phyloP scores from a whole-genome alignment of 1,140 invertebrate genomes.

The Papilio polytes region DNA sequence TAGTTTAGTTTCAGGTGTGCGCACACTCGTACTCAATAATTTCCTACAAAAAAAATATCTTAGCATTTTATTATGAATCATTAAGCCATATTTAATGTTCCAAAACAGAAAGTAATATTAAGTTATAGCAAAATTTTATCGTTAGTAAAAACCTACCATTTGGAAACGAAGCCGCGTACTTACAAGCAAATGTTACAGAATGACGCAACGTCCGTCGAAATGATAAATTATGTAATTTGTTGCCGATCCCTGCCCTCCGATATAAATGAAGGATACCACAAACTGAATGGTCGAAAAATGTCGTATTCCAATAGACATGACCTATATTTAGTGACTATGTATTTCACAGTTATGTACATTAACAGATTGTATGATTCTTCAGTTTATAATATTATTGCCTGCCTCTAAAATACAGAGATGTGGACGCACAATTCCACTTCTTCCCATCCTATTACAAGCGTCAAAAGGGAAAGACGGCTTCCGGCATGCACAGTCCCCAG shows the following conservation, averaged over 20 bases:
- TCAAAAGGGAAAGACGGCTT: too few species aligned
- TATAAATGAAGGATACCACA: not conserved
- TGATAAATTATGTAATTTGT: conserved; percentile 29
- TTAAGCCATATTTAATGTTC: not conserved
- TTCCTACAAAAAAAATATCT: too few species aligned
- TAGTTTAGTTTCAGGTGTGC: too few species aligned
- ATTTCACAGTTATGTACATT: not conserved
- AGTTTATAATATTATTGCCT: not conserved
- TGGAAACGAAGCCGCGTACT: not conserved
- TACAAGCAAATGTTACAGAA: conserved; percentile 10
- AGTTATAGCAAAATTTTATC: not conserved
- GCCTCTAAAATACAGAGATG: too few species aligned
- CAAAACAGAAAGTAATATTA: not conserved
- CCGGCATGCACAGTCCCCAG: too few species aligned
- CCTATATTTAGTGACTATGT: not conserved
- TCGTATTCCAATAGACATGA: not conserved
- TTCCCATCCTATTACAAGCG: too few species aligned
- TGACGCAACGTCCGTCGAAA: conserved; percentile 1
- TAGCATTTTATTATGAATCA: not conserved
- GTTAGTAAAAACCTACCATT: conserved; percentile 5
- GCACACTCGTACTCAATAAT: too few species aligned
- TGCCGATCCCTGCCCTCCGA: not conserved
- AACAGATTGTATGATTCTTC: too few species aligned
- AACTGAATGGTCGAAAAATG: conserved; percentile 13
- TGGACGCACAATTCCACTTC: too few species aligned